Evolutionary conservation across 2,113 vertebrate species (phyloP), one percentile per base, ranked within the genome.

Genomic region (Oncorhynchus masou): DNA sequence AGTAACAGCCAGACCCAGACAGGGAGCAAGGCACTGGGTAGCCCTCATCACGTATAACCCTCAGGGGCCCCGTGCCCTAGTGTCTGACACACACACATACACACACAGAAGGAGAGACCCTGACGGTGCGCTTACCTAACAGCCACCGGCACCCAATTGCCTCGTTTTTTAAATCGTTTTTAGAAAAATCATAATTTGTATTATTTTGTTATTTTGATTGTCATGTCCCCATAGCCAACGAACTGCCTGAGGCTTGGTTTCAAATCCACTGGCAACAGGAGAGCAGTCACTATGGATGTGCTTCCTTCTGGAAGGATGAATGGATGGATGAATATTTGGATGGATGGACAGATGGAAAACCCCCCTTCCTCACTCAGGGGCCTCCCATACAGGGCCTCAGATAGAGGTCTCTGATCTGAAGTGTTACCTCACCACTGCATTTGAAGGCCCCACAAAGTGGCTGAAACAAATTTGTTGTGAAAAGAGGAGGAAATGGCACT

Each of bases 11-110:
- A 7, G 72, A 54, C 11, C 48, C 5, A 3, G 16, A 70, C 19
- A 54, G 12, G 73, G 68, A 51, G 54, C 74, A 81, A 24, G n/a
- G 71, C 60, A 65, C 74, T 73, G 48, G 80, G 73, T 68, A 12
- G 71, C 70, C 12, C 70, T 34, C 79, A 2, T 39, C 83, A 83
- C 5, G 39, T 84, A 11, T 92, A 64, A 90, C 80, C 86, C 85
- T 90, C 90, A 92, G 88, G 90, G 90, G 75, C 70, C 64, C 70
- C 68, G 69, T 80, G 62, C 76, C 75, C 74, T 11, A 74, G 73
- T 48, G 77, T 79, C 83, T 84, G 82, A 80, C 48, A 72, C 62
- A 79, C 69, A 79, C 70, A 71, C 81, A 86, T 71, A 74, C n/a
- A 71, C 81, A 87, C 71, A 75, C 24, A 31, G 51, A 79, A 83